Percentiles rank a stretch among this genome's conserved stretches.
These are phyloP conservation scores for Selenia dentaria DNA, from an alignment of 2,888 invertebrate species.

Conservation along the genomic window DNA sequence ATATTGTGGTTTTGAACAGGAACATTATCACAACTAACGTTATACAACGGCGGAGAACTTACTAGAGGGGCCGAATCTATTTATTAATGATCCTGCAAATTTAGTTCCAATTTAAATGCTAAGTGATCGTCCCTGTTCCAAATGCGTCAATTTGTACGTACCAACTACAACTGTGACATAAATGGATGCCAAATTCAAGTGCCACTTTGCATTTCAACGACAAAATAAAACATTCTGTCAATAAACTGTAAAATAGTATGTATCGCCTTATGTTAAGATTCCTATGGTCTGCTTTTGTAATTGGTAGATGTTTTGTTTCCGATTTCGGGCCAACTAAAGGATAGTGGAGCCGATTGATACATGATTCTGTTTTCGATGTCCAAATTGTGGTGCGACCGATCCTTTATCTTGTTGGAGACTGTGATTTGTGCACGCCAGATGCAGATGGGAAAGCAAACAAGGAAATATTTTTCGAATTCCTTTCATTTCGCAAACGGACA, in stretches of 20 bases:
- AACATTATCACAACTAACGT: no score
- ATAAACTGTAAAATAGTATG: background rate
- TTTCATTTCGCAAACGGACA: no score
- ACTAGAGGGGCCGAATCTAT: background rate
- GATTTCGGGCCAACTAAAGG: conserved; percentile 31
- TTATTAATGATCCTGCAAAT: conserved; percentile 3
- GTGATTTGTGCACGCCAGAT: conserved; percentile 32
- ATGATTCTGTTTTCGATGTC: conserved; percentile 48
- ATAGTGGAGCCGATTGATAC: conserved; percentile 46
- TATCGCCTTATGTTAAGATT: conserved; percentile 9
- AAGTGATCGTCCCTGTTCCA: conserved; percentile 17
- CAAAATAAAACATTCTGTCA: conserved; percentile 5
- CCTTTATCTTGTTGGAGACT: conserved; percentile 20
- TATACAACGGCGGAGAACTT: no score
- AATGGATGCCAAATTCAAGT: conserved; percentile 28
- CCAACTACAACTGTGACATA: conserved; percentile 25
- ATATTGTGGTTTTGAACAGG: no score
- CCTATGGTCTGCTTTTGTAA: background rate
- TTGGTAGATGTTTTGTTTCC: conserved; percentile 28
- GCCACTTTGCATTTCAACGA: conserved; percentile 22
- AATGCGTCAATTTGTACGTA: conserved; percentile 23
- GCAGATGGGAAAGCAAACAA: conserved; percentile 13
- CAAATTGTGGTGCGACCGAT: conserved; percentile 29
- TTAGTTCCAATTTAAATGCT: conserved; percentile 14
- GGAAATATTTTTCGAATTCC: no score